Evolutionary conservation across 2,888 invertebrate genomes (phyloP).

Genomic region (Platycheirus rosarum): DNA sequence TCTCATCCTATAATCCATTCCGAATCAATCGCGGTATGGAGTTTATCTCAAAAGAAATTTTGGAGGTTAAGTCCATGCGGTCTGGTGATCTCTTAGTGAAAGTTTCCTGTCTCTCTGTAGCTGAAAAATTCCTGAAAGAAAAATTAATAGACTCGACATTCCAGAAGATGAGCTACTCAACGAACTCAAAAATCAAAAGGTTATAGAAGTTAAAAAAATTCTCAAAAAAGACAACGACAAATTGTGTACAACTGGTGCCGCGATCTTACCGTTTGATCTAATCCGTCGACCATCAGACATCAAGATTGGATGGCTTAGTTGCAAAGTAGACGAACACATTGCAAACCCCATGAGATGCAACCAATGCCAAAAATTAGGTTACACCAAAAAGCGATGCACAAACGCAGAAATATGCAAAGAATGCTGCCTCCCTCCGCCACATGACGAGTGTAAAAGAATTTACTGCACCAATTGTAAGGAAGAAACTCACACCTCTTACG

Average conservation of each 20-base stretch:
- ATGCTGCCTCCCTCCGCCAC: neutral
- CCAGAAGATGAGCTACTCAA: neutral
- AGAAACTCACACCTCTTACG: neutral
- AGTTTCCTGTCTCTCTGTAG: no score
- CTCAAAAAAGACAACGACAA: neutral
- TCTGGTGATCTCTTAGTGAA: no score
- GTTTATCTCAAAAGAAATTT: no score
- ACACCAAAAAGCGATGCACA: neutral
- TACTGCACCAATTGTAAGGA: neutral
- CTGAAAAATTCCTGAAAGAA: no score
- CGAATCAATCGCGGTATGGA: no score
- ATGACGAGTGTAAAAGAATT: slow-evolving; percentile 50
- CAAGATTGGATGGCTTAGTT: neutral
- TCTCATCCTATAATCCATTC: no score
- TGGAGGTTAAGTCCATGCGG: no score
- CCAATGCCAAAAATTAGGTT: neutral
- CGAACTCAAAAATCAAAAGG: neutral
- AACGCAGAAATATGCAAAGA: neutral
- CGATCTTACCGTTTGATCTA: no score
- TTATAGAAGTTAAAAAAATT: neutral
- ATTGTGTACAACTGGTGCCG: neutral
- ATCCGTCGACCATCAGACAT: neutral
- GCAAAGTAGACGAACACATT: neutral
- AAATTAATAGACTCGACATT: neutral
- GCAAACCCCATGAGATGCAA: neutral